A percentile compares a stretch with the other conserved stretches of the same genome.
Evolutionary conservation across 2,797 vertebrate genomes (phyloP).

Genomic region (Lepidocolaptes lacrymiger): DNA sequence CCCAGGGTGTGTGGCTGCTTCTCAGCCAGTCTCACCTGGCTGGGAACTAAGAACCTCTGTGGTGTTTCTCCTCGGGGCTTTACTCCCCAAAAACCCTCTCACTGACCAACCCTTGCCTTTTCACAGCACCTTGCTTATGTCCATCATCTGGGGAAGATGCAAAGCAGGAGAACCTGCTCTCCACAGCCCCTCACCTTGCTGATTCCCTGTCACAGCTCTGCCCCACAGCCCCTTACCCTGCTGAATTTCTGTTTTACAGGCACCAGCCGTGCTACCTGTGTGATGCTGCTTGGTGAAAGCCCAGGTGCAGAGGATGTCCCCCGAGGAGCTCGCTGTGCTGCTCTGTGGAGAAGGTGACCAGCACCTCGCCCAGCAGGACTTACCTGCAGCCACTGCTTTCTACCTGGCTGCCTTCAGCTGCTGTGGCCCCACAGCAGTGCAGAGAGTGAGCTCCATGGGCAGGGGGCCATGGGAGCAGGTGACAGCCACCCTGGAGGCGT

Average conservation of each 20-base stretch:
- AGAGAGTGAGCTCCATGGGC: conserved; percentile 77
- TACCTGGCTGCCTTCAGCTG: conserved; percentile 88
- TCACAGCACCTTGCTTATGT: not conserved
- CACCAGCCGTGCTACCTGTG: fast-evolving
- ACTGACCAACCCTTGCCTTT: not conserved
- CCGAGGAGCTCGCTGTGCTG: conserved; percentile 63
- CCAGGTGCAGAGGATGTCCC: conserved; percentile 50
- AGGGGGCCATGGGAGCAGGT: conserved; percentile 50
- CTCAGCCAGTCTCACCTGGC: fast-evolving
- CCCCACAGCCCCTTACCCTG: fast-evolving
- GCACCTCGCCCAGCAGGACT: conserved; percentile 75
- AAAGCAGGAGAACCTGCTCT: fast-evolving
- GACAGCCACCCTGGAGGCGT: conserved; percentile 81
- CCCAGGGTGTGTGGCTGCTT: not conserved
- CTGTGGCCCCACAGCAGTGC: conserved; percentile 76
- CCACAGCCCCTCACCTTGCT: fast-evolving
- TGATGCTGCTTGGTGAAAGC: not conserved
- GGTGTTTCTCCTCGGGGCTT: fast-evolving
- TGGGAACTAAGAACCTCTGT: not conserved
- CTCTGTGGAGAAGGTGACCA: conserved; percentile 84
- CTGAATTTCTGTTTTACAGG: not conserved
- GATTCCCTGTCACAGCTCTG: not conserved
- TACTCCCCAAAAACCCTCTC: not conserved
- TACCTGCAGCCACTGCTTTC: conserved; percentile 78
- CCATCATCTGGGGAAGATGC: not conserved